Evolutionary conservation across 2,888 invertebrate genomes (phyloP), one percentile per base, ranked within the genome.

Genomic region (Oligia fasciuncula): DNA sequence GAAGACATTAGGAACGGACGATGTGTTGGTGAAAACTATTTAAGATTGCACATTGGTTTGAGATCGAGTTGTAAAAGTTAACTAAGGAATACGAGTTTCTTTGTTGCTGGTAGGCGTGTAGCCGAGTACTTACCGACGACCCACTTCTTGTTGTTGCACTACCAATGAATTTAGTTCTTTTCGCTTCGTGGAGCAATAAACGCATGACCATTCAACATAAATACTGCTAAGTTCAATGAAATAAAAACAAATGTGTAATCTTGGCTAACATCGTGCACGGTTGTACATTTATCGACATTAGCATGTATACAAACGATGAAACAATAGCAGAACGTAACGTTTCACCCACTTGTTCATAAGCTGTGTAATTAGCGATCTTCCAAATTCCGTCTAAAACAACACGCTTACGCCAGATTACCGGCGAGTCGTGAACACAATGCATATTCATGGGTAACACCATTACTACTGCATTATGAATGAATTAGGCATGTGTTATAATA

Each of bases 341-440:
- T 90, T 93, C 91, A 93, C 95, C 95, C 85, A 95, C 88, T 92
- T 95, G 93, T 89, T 92, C 94, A 93, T 88, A 85, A 87, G 87
- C 92, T 93, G 93, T 93, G 91, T 94, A 95, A 95, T 94, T 94
- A 92, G 88, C 88, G 87, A 89, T 88, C 90, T 88, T 89, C 88
- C 85, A 90, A 86, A 89, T 82, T 87, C 81, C 69, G 77, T 88
- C 83, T 79, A 81, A 84, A 85, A 86, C 84, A 86, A 88, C 83
- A 85, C 74, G 87, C 90, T 86, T 89, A 88, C 90, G 86, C 88
- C 88, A 87, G 87, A 89, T 91, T 89, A 91, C 89, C 84, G 85
- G 85, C 85, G 83, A 82, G 80, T 87, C 88, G 87, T 87, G 90
- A 90, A 87, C 85, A 90, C 86, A 84, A 91, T 92, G 90, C 92